These are phyloP conservation scores for Andrena flavipes DNA, from an alignment of 2,888 invertebrate species.

Conservation along the genomic window DNA sequence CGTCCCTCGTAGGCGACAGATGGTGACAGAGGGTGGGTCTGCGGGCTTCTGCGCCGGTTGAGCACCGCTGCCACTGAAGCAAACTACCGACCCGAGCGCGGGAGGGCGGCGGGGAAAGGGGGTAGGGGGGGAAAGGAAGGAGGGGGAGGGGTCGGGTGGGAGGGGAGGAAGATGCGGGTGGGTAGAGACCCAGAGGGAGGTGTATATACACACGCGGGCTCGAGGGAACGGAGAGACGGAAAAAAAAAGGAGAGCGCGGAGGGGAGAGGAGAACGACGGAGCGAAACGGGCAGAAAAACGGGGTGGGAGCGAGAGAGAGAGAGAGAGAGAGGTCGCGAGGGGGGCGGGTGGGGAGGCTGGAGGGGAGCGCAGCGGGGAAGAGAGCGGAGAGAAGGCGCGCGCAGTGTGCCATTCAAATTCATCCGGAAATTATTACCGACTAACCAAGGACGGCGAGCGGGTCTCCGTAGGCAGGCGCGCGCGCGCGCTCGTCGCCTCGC, in stretches of 20 bases:
- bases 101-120: no score
- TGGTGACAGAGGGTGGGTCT: constrained; percentile 54
- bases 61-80: constrained; percentile 67
- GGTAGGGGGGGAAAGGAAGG: neutral
- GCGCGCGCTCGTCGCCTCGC: constrained; percentile 5
- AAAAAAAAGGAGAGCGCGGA: constrained; percentile 39
- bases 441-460: constrained; percentile 76
- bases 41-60: constrained; percentile 63
- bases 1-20: constrained; percentile 70
- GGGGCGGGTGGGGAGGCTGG: neutral
- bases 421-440: constrained; percentile 79
- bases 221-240: constrained; percentile 50
- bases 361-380: neutral
- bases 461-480: constrained; percentile 42
- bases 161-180: constrained; percentile 52
- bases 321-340: neutral
- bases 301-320: constrained; percentile 8
- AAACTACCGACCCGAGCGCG: constrained; percentile 20
- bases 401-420: constrained; percentile 78
- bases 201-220: constrained; percentile 42
- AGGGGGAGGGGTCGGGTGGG: neutral
- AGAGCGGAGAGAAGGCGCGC: constrained; percentile 51
- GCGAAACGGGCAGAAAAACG: constrained; percentile 32
- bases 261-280: constrained; percentile 10
- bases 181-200: constrained; percentile 41